Conservation (phyloP, 2,797 vertebrate genomes). For the Acanthurus leucopareius region DNA sequence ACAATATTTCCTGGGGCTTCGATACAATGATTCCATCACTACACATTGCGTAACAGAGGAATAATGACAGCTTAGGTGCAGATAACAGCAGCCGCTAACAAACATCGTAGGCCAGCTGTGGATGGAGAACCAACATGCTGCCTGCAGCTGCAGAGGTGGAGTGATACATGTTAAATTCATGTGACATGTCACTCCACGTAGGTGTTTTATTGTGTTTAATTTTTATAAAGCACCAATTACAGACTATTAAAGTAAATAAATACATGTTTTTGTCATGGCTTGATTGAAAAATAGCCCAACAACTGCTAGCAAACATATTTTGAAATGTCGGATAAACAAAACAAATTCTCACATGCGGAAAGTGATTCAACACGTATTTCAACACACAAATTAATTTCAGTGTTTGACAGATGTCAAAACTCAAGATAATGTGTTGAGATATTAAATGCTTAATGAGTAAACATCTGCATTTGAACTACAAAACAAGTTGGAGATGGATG, state of each 20-base stretch:
- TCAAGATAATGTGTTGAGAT: conserved; percentile 19
- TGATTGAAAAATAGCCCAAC: background rate
- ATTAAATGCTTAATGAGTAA: conserved; percentile 38
- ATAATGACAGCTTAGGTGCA: conserved; percentile 56
- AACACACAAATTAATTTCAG: conserved; percentile 29
- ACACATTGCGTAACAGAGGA: conserved; percentile 52
- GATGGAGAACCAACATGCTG: conserved; percentile 27
- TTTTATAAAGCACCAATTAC: background rate
- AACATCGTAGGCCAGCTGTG: conserved; percentile 43
- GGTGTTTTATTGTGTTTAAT: background rate
- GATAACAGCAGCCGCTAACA: conserved; percentile 60
- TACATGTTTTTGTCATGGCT: background rate
- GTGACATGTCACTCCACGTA: conserved; percentile 11
- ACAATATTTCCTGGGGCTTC: conserved; percentile 57
- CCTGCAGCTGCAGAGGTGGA: conserved; percentile 42
- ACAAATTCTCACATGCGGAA: conserved; percentile 1
- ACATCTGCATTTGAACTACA: conserved; percentile 39
- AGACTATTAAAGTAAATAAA: background rate
- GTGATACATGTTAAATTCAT: conserved; percentile 34
- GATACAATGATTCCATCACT: conserved; percentile 54
- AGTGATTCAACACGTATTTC: background rate
- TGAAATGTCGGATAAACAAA: conserved; percentile 19
- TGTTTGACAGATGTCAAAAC: conserved; percentile 43
- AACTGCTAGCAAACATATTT: background rate
- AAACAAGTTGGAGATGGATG: conserved; percentile 31